phyloP scores from a whole-genome alignment of 2,113 vertebrate genomes.

The Aphyosemion australe region DNA sequence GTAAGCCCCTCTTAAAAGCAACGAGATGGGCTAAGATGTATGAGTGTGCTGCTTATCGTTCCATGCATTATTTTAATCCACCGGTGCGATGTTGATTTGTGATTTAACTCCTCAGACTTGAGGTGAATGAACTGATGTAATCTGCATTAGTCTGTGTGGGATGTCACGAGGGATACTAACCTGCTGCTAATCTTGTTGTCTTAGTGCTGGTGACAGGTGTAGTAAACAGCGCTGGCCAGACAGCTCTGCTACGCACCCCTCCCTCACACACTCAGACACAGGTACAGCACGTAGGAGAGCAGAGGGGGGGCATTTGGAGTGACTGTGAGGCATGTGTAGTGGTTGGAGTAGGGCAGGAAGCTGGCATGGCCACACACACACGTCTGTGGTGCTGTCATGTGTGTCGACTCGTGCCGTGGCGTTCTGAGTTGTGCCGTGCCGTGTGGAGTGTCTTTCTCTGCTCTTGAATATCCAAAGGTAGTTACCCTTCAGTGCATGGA shows the following conservation, averaged over 20 bases:
- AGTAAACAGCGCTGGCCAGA: conserved; percentile 74
- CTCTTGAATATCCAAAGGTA: conserved; percentile 61
- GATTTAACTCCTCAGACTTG: conserved; percentile 16
- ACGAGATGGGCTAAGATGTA: conserved; percentile 64
- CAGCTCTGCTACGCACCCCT: conserved; percentile 60
- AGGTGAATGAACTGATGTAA: conserved; percentile 22
- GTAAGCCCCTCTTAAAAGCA: conserved; percentile 72
- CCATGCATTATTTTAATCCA: conserved; percentile 2
- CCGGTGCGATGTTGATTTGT: conserved; percentile 32
- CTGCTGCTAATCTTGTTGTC: conserved; percentile 79
- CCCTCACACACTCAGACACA: conserved; percentile 70
- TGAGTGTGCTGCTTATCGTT: conserved; percentile 29
- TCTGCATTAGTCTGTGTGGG: conserved; percentile 51
- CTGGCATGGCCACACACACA: conserved; percentile 66
- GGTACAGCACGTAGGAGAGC: conserved; percentile 68
- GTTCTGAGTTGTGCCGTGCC: conserved; percentile 67
- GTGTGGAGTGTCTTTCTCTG: conserved; percentile 66
- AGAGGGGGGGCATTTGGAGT: conserved; percentile 71
- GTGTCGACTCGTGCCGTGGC: conserved; percentile 73
- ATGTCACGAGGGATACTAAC: conserved; percentile 69
- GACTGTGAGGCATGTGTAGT: conserved; percentile 70
- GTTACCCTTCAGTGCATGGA: conserved; percentile 62
- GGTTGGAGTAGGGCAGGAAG: conserved; percentile 56
- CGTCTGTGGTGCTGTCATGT: conserved; percentile 71
- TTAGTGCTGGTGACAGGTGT: conserved; percentile 80